Conservation (phyloP, 2,797 vertebrate species). For the Lemur catta region DNA sequence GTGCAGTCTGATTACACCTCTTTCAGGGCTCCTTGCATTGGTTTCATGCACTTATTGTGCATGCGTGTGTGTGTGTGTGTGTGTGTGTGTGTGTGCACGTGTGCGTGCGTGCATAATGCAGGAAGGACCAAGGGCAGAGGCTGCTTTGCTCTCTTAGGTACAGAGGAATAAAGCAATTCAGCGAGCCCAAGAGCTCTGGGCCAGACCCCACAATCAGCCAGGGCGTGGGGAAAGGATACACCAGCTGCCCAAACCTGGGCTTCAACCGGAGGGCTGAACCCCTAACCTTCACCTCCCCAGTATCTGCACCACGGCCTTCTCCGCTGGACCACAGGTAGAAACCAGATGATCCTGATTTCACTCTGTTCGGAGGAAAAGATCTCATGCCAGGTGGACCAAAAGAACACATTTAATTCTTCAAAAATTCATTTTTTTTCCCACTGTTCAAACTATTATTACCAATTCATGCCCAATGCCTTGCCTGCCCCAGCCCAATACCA, state of each 20-base stretch:
- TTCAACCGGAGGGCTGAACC: background rate
- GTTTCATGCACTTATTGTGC: background rate
- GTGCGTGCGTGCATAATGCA: rapidly evolving
- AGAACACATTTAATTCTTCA: background rate
- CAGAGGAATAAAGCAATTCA: background rate
- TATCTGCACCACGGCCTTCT: rapidly evolving
- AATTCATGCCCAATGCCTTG: background rate
- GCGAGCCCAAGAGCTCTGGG: background rate
- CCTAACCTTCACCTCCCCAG: background rate
- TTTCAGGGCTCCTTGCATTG: background rate
- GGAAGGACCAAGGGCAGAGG: background rate
- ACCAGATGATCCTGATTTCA: background rate
- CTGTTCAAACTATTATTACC: background rate
- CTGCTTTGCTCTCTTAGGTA: background rate
- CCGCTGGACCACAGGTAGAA: background rate
- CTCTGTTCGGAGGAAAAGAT: background rate
- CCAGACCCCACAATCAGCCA: background rate
- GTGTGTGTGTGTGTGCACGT: rapidly evolving
- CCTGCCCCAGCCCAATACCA: background rate
- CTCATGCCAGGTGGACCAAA: background rate
- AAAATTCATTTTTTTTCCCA: background rate
- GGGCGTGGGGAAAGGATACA: background rate
- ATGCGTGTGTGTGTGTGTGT: rapidly evolving
- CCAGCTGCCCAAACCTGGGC: background rate
- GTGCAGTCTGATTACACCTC: background rate